phyloP scores from a whole-genome alignment of 1,140 invertebrate genomes.

The Eriocheir sinensis region DNA sequence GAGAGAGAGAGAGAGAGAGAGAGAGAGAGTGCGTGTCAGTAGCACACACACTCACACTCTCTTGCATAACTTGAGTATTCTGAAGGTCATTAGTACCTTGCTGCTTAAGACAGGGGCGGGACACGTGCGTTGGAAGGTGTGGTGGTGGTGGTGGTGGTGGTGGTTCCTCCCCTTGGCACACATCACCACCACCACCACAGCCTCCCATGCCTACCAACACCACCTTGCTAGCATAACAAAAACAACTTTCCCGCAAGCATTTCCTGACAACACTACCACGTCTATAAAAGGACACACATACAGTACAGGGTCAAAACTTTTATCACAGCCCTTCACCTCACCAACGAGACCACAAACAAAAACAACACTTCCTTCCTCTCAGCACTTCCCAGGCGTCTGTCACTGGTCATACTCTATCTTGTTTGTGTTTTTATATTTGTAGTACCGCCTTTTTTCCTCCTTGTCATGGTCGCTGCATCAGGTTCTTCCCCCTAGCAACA shows the following conservation, averaged over 20 bases:
- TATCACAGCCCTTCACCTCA: too few species aligned
- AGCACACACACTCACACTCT: background rate
- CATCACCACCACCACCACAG: too few species aligned
- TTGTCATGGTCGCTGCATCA: background rate
- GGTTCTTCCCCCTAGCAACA: conserved; percentile 20
- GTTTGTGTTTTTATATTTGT: background rate
- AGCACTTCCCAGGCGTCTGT: background rate
- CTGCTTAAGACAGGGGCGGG: background rate
- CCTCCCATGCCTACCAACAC: too few species aligned
- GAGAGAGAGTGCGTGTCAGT: conserved; percentile 23
- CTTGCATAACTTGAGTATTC: background rate
- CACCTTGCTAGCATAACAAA: too few species aligned
- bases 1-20: conserved; percentile 52
- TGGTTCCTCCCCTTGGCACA: background rate
- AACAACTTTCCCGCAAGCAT: background rate
- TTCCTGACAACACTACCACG: too few species aligned
- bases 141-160: background rate
- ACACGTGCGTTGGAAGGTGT: background rate
- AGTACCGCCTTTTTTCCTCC: background rate
- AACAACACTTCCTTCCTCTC: background rate
- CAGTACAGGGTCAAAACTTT: too few species aligned
- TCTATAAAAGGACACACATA: too few species aligned
- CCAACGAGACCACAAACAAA: background rate
- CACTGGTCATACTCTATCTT: background rate
- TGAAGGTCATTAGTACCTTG: conserved; percentile 14